phyloP scores from a whole-genome alignment of 2,888 invertebrate species.

The Phengaris arion region DNA sequence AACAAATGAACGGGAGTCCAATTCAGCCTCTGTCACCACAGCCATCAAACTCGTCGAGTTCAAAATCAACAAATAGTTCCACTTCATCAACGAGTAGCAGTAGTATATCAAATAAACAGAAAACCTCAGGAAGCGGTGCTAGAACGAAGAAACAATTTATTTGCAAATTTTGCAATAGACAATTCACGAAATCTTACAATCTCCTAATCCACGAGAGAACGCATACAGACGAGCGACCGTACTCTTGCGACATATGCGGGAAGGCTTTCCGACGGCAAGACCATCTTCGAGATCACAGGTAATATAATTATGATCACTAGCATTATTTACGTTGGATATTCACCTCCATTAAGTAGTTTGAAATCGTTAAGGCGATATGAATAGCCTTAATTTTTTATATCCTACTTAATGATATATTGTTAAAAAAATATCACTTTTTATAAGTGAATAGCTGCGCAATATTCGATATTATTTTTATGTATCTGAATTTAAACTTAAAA shows the following conservation, averaged over 20 bases:
- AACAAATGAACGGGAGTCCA: conserved; percentile 73
- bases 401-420: conserved; percentile 4
- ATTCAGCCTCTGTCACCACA: conserved; percentile 70
- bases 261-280: conserved; percentile 99
- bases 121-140: conserved; percentile 81
- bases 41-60: conserved; percentile 64
- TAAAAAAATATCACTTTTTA: background rate
- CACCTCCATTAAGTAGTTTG: conserved; percentile 20
- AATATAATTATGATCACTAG: conserved; percentile 64
- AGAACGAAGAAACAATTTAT: conserved; percentile 98
- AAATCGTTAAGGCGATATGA: conserved; percentile 12
- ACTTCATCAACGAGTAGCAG: conserved; percentile 64
- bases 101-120: conserved; percentile 71
- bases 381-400: conserved; percentile 3
- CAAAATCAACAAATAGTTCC: conserved; percentile 70
- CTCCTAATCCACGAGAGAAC: conserved; percentile 98
- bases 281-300: conserved; percentile 96
- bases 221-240: conserved; percentile 98
- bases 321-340: conserved; percentile 13
- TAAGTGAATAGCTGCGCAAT: background rate
- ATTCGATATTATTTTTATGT: background rate
- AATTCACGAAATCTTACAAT: conserved; percentile 99
- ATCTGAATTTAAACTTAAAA: background rate
- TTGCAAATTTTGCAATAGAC: conserved; percentile 97
- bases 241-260: conserved; percentile 98